These are phyloP conservation scores for Latrodectus elegans DNA, from an alignment of 2,888 invertebrate species.

Conservation along the genomic window DNA sequence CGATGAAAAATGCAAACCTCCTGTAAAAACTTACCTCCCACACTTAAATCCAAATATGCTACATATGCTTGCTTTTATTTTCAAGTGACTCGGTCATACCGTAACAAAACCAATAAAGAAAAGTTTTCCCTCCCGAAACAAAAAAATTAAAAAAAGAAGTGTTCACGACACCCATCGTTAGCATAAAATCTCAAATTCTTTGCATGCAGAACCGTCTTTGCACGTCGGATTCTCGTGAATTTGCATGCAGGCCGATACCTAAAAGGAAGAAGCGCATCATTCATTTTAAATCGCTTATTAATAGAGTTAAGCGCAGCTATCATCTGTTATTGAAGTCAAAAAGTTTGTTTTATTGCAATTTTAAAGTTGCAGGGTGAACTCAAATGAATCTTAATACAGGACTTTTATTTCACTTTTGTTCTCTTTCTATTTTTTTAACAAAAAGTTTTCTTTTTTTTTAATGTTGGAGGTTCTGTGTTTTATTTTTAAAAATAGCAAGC, in stretches of 20 bases:
- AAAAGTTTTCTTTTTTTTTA: not conserved
- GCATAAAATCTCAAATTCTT: too few species aligned
- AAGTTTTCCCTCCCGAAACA: not conserved
- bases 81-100: slow-evolving; percentile 1
- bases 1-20: slow-evolving; percentile 13
- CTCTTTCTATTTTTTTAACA: not conserved
- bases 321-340: not conserved
- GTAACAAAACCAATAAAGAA: not conserved
- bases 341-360: not conserved
- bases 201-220: too few species aligned
- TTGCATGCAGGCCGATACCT: too few species aligned
- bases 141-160: slow-evolving; percentile 18
- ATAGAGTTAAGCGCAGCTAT: slow-evolving; percentile 6
- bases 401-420: slow-evolving; percentile 5
- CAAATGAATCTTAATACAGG: not conserved
- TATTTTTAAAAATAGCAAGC: too few species aligned
- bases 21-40: slow-evolving; percentile 16
- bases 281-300: not conserved
- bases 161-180: too few species aligned
- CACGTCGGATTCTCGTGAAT: too few species aligned
- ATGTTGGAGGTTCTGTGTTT: too few species aligned
- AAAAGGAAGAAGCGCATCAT: not conserved
- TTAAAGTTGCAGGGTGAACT: not conserved
- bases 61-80: slow-evolving; percentile 10
- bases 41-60: slow-evolving; percentile 18